Percentiles rank a stretch among this genome's conserved stretches.
phyloP scores from a whole-genome alignment of 2,113 vertebrate genomes.

The Trachemys scripta region DNA sequence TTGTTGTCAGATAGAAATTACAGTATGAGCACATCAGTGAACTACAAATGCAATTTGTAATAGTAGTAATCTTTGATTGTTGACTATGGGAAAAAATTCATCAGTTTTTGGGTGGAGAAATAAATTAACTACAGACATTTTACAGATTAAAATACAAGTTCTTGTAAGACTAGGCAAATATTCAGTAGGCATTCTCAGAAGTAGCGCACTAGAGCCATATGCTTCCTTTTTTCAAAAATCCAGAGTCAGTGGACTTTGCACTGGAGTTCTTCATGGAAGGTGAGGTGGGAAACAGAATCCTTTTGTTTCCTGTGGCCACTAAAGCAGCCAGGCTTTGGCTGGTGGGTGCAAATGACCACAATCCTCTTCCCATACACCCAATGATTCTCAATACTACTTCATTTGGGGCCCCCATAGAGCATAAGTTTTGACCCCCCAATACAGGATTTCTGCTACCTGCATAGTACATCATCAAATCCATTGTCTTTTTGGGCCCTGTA shows the following conservation, averaged over 20 bases:
- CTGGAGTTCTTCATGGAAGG: neutral
- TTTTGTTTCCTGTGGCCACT: neutral
- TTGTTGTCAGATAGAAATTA: neutral
- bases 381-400: neutral
- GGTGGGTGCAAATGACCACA: neutral
- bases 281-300: neutral
- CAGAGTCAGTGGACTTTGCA: neutral
- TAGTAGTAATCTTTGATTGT: neutral
- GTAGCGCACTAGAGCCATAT: neutral
- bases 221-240: neutral
- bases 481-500: neutral
- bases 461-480: neutral
- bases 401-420: accelerated
- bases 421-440: neutral
- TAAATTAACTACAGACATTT: neutral
- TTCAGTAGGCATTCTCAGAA: neutral
- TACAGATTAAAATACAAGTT: neutral
- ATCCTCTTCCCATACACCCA: accelerated
- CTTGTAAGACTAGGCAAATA: neutral
- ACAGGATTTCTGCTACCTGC: neutral
- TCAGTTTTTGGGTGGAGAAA: neutral
- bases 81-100: neutral
- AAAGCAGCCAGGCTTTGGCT: neutral
- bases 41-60: neutral
- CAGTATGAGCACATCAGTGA: neutral